A percentile compares a stretch with the other conserved stretches of the same genome.
phyloP scores from a whole-genome alignment of 2,113 vertebrate species.

The Anas platyrhynchos region DNA sequence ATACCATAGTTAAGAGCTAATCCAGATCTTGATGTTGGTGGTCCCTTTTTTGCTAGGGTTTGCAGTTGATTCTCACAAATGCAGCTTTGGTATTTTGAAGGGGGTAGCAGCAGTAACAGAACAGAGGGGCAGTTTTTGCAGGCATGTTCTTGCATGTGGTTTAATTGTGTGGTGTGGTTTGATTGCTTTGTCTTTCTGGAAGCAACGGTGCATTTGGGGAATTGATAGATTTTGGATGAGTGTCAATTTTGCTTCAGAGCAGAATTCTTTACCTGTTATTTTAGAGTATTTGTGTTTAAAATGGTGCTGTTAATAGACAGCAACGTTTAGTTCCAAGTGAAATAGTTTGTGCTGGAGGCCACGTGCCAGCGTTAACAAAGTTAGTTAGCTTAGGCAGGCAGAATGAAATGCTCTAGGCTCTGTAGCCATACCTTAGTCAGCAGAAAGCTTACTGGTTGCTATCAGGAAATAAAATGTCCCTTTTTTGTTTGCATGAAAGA shows the following conservation, averaged over 20 bases:
- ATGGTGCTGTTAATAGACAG: not conserved
- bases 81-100: not conserved
- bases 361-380: rapidly evolving
- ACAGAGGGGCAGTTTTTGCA: not conserved
- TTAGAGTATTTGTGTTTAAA: not conserved
- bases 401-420: not conserved
- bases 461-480: not conserved
- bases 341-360: not conserved
- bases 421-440: not conserved
- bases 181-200: not conserved
- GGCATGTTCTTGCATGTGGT: not conserved
- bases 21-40: not conserved
- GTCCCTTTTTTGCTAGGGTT: not conserved
- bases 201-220: not conserved
- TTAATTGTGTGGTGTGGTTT: not conserved
- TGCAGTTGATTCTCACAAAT: not conserved
- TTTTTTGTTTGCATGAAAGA: not conserved
- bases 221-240: not conserved
- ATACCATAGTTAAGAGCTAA: not conserved
- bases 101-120: not conserved
- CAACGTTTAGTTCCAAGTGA: not conserved
- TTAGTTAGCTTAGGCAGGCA: not conserved
- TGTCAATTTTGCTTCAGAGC: not conserved
- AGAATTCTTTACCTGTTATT: not conserved
- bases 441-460: not conserved